Percentiles rank a stretch among this genome's conserved stretches.
Conservation (phyloP, 2,113 vertebrate genomes). For the Rallus limicola region DNA sequence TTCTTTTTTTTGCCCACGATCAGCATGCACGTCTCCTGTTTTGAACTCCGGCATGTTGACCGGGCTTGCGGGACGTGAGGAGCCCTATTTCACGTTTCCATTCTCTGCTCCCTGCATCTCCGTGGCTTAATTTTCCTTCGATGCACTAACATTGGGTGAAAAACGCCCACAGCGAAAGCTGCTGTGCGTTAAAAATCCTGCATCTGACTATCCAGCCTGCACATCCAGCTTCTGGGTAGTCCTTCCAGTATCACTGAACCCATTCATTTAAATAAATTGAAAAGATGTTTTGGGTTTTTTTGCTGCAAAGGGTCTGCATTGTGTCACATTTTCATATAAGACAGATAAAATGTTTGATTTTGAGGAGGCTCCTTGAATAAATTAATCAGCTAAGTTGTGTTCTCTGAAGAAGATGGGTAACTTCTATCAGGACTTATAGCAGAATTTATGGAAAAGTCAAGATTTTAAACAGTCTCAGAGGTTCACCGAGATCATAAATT, state of each 20-base stretch:
- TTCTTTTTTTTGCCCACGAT: rapidly evolving
- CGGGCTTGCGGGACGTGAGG: neutral
- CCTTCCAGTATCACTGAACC: neutral
- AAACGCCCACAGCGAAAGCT: neutral
- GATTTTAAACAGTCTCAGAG: neutral
- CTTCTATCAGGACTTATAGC: neutral
- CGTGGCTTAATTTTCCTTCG: neutral
- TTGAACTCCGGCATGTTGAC: neutral
- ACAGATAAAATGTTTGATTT: neutral
- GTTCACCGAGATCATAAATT: neutral
- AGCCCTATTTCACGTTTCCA: rapidly evolving
- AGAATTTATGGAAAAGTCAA: slow-evolving; percentile 1
- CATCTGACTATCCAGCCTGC: neutral
- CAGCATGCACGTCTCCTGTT: neutral
- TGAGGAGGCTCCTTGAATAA: neutral
- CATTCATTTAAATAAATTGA: neutral
- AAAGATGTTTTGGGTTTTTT: neutral
- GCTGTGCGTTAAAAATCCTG: neutral
- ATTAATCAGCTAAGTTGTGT: neutral
- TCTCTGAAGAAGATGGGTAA: neutral
- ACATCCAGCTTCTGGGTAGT: neutral
- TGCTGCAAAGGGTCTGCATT: neutral
- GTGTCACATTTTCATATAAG: neutral
- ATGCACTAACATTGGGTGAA: rapidly evolving
- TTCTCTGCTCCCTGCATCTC: neutral